Evolutionary conservation across 2,113 vertebrate species (phyloP).

Genomic region (Calypte anna): DNA sequence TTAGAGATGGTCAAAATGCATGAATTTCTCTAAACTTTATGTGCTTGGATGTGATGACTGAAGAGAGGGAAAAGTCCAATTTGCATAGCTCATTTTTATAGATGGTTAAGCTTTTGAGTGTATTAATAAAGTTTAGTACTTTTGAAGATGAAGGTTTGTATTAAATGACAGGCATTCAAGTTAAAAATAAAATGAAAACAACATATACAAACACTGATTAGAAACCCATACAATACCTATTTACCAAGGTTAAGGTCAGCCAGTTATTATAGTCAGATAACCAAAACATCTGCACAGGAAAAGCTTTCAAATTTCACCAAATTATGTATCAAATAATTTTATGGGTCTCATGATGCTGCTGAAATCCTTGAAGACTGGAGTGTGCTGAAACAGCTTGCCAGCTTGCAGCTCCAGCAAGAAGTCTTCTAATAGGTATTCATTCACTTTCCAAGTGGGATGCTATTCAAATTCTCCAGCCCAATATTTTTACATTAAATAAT

Average conservation of each 20-base stretch:
- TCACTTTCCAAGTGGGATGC: background rate
- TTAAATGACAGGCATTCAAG: background rate
- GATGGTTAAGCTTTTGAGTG: slow-evolving; percentile 23
- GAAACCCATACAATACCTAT: background rate
- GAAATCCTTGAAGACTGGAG: background rate
- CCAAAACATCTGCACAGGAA: slow-evolving; percentile 20
- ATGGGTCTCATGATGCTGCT: background rate
- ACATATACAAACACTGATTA: background rate
- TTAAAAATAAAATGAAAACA: slow-evolving; percentile 31
- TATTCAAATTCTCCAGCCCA: background rate
- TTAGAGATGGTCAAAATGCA: slow-evolving; percentile 53
- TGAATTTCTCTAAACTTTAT: slow-evolving; percentile 41
- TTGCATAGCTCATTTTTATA: slow-evolving; percentile 38
- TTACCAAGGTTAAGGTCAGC: slow-evolving; percentile 11
- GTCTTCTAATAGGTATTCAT: background rate
- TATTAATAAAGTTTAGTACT: slow-evolving; percentile 35
- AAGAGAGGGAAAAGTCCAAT: slow-evolving; percentile 23
- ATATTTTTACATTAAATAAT: background rate
- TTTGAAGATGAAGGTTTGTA: background rate
- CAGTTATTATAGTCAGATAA: slow-evolving; percentile 12
- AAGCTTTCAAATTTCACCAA: slow-evolving; percentile 34
- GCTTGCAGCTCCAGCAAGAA: background rate
- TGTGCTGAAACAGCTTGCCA: background rate
- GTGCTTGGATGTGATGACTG: background rate
- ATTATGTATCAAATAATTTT: slow-evolving; percentile 5